phyloP scores from a whole-genome alignment of 2,888 invertebrate species.

The Deilephila elpenor region DNA sequence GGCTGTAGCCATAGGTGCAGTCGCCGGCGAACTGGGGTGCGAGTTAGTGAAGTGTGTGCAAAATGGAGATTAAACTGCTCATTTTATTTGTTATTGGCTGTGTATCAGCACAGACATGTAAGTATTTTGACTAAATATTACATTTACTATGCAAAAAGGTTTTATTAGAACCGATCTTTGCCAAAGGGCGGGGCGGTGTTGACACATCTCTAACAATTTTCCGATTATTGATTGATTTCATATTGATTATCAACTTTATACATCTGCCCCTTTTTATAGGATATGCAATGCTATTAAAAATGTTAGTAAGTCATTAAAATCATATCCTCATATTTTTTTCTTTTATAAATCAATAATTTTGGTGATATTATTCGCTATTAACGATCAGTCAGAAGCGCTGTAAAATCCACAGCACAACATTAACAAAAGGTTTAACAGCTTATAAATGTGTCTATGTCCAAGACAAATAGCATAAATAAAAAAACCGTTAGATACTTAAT shows the following conservation, averaged over 20 bases:
- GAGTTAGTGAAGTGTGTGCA: conserved; percentile 41
- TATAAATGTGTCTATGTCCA: too few relatives aligned
- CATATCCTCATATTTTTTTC: too few relatives aligned
- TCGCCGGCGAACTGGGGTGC: conserved; percentile 35
- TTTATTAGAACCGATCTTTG: conserved; percentile 12
- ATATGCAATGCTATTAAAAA: too few relatives aligned
- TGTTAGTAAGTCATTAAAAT: too few relatives aligned
- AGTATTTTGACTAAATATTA: conserved; percentile 47
- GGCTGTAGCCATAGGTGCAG: conserved; percentile 47
- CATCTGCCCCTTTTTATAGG: too few relatives aligned
- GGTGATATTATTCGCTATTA: too few relatives aligned
- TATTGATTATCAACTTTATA: neutral
- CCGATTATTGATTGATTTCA: neutral
- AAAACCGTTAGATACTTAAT: too few relatives aligned
- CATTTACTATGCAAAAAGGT: neutral
- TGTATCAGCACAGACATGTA: conserved; percentile 59
- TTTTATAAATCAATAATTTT: too few relatives aligned
- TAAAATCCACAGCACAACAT: too few relatives aligned
- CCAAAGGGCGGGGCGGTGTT: conserved; percentile 5
- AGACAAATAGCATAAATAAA: too few relatives aligned
- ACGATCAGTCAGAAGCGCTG: too few relatives aligned
- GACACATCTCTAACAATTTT: neutral
- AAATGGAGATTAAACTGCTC: conserved; percentile 58
- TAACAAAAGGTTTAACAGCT: too few relatives aligned
- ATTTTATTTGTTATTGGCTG: conserved; percentile 53